Evolutionary conservation across 2,888 invertebrate species (phyloP), one percentile per base, ranked within the genome.

Genomic region (Zonitis immaculata): DNA sequence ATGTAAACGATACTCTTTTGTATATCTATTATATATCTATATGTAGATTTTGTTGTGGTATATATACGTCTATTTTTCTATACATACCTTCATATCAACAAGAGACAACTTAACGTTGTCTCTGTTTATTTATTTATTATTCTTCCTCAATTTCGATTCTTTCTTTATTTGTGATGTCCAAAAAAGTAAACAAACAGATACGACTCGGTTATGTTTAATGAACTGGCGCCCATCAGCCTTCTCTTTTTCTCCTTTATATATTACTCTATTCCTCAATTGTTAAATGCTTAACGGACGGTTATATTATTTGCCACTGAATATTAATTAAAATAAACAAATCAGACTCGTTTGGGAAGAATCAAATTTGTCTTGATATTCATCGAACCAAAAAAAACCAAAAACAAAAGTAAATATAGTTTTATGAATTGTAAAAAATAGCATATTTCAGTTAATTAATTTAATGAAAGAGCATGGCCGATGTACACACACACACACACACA

Each of bases 1-100:
- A 51, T 57, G 61, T 61, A 61, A 57, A 56, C 59, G 59, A 61
- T 61, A 61, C 59, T 61, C 54, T 59, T 59, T 30, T 60, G 57
- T 56, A 54, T 59, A 54, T 44, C 51, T 44, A 1, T n/a, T 12
- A 6, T 30, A n/a, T 27, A 27, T n/a, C n/a, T n/a, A n/a, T n/a
- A n/a, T n/a, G n/a, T n/a, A n/a, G n/a, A n/a, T n/a, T n/a, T 27
- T 6, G 22, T 22, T 27, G 27, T 27, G 27, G 3, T 27, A 9
- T 27, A 25, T 25, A 25, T 25, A 27, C 3, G 30, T 22, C n/a
- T 30, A n/a, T 6, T n/a, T 35, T 18, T 35, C 35, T 18, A 18
- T 35, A 35, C 18, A 18, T n/a, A n/a, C n/a, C n/a, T n/a, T 18
- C 22, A 22, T 22, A 22, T 22, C 3, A 5, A 35, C 16, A 35